Evolutionary conservation across 2,888 invertebrate genomes (phyloP), one percentile per base, ranked within the genome.

Genomic region (Tineola bisselliella): DNA sequence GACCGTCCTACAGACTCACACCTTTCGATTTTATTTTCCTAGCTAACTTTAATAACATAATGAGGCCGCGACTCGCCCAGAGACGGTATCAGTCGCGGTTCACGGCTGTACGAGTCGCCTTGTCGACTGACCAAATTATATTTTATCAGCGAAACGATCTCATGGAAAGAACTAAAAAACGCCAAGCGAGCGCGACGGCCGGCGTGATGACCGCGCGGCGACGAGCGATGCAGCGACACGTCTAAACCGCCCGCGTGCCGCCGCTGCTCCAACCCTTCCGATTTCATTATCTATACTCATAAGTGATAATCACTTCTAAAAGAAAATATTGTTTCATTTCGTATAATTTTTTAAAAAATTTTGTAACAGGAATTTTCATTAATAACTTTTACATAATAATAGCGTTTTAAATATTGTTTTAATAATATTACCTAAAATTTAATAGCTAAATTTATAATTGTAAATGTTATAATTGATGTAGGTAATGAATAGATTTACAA

Each of bases 291-390:
- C 87, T 87, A 87, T 83, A 86, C 77, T 83, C 84, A 84, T 81
- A 84, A 84, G 83, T 86, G 82, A 87, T 86, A 83, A 86, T 84
- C 84, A 87, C 84, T 75, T 74, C 84, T 84, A 83, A 87, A 86
- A 87, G 44, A 86, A 81, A 84, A 86, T 84, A 84, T 84, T 84
- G 86, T 86, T 86, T 86, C 80, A 84, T 77, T 81, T 86, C 86
- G 86, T 86, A 86, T 86, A 82, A 81, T 84, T 84, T 83, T 86
- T 84, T 84, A 84, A 84, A 84, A 84, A 84, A 82, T 81, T 86
- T 84, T 84, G 86, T 88, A 88, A 88, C 88, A 88, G 88, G 88
- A 87, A 88, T 87, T 87, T 88, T 88, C 84, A 87, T 87, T 83
- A 84, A 87, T 88, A 88, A 88, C 87, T 88, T 88, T 88, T 87